Conservation (phyloP, 2,113 vertebrate species). For the Anthoscopus minutus region DNA sequence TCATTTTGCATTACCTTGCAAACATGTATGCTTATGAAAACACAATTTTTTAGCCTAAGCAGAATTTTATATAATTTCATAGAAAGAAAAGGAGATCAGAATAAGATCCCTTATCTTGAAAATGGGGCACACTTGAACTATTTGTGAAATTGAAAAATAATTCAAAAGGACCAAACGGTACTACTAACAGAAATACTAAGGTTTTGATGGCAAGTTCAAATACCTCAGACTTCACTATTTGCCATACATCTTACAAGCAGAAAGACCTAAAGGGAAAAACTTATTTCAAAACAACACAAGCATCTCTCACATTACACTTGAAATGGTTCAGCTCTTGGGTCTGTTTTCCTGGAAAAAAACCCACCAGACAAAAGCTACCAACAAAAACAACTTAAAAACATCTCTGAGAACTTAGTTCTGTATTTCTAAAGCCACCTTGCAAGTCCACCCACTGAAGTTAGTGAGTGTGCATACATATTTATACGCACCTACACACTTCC, state of each 20-base stretch:
- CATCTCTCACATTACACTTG: not conserved
- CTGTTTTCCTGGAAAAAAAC: not conserved
- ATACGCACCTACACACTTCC: not conserved
- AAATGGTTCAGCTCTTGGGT: not conserved
- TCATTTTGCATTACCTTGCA: not conserved
- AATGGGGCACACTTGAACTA: not conserved
- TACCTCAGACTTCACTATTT: not conserved
- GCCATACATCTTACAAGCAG: not conserved
- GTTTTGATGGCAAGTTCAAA: not conserved
- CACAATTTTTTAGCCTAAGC: not conserved
- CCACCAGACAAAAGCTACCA: not conserved
- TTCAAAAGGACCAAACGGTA: not conserved
- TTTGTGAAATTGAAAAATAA: not conserved
- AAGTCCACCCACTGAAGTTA: not conserved
- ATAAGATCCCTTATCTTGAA: not conserved
- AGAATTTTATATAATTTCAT: not conserved
- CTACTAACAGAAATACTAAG: not conserved
- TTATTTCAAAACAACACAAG: not conserved
- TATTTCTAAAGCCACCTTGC: conserved; percentile 9
- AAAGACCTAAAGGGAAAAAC: not conserved
- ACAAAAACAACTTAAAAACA: not conserved
- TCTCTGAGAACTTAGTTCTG: not conserved
- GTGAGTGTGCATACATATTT: conserved; percentile 34
- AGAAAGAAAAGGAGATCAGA: not conserved
- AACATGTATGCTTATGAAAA: not conserved